Percentiles rank a stretch among this genome's conserved stretches.
Conservation (phyloP, 2,888 invertebrate species). For the Brachyptera risi region DNA sequence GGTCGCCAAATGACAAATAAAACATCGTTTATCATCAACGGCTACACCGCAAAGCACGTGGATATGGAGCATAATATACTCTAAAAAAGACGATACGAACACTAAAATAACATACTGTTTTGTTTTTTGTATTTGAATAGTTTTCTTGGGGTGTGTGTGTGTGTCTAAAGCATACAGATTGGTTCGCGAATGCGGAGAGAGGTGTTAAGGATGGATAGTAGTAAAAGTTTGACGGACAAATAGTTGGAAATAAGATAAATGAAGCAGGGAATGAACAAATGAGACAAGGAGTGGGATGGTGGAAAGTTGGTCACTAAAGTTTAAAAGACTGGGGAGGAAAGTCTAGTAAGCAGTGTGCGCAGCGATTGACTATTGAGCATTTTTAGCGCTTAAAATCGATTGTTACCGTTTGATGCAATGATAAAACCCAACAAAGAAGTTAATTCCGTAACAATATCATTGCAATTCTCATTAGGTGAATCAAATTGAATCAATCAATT, state of each 20-base stretch:
- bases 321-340: too few relatives aligned
- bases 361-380: too few relatives aligned
- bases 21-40: conserved; percentile 28
- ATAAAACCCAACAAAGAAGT: too few relatives aligned
- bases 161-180: neutral
- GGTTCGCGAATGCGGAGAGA: conserved; percentile 11
- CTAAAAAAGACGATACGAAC: neutral
- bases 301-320: too few relatives aligned
- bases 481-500: too few relatives aligned
- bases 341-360: too few relatives aligned
- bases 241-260: too few relatives aligned
- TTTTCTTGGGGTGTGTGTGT: neutral
- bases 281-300: neutral
- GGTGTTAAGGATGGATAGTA: neutral
- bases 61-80: too few relatives aligned
- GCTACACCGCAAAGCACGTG: conserved; percentile 12
- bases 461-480: too few relatives aligned
- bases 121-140: neutral
- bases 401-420: too few relatives aligned
- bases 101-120: conserved; percentile 12
- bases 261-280: conserved; percentile 13
- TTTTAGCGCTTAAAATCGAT: too few relatives aligned
- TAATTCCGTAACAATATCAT: too few relatives aligned
- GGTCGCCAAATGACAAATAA: conserved; percentile 31
- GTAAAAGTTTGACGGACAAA: conserved; percentile 27